A percentile compares a stretch with the other conserved stretches of the same genome.
These are phyloP conservation scores for Lamellibrachia columna DNA, from an alignment of 2,888 invertebrate species.

Conservation along the genomic window DNA sequence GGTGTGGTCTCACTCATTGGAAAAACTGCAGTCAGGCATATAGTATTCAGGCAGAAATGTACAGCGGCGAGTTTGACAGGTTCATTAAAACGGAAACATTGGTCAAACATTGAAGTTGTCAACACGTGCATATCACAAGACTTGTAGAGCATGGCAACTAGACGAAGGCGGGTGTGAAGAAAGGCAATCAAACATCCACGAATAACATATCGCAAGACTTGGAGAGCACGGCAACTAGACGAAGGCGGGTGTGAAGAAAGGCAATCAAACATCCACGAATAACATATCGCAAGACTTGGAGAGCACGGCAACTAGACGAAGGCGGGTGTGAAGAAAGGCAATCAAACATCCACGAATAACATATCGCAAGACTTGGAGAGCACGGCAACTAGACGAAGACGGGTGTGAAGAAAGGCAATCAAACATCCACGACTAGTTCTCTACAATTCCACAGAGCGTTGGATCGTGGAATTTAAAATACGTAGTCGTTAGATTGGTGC, in stretches of 20 bases:
- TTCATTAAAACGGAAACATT: background rate
- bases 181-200: background rate
- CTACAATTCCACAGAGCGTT: too few relatives aligned
- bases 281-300: too few relatives aligned
- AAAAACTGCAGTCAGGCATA: background rate
- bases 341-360: background rate
- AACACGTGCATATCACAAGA: background rate
- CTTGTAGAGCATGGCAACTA: background rate
- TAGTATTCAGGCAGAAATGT: background rate
- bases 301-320: too few relatives aligned
- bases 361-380: background rate
- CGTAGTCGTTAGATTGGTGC: too few relatives aligned
- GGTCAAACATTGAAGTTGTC: background rate
- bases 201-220: background rate
- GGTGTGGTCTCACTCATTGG: background rate
- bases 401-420: background rate
- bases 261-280: background rate
- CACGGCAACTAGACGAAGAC: background rate
- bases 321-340: background rate
- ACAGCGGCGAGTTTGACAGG: background rate
- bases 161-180: background rate
- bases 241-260: background rate
- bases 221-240: background rate
- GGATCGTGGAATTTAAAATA: too few relatives aligned
- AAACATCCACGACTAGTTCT: too few relatives aligned